Conservation (phyloP, 2,113 vertebrate genomes). For the Chrysochloris asiatica region DNA sequence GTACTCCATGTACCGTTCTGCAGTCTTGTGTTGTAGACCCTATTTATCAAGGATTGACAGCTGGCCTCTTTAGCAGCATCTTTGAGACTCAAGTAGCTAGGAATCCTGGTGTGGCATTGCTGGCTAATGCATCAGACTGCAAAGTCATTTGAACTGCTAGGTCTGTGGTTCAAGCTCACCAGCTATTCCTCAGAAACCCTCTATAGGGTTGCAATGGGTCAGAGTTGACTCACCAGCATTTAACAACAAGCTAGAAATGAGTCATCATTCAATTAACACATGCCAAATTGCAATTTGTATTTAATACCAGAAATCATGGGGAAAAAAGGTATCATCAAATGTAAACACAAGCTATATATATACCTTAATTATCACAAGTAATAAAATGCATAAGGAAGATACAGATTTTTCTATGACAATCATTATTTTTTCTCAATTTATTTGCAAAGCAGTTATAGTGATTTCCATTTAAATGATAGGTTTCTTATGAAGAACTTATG, state of each 20-base stretch:
- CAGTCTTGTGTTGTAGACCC: rapidly evolving
- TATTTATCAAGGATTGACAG: neutral
- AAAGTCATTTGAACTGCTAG: too few relatives aligned
- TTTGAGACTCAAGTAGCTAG: neutral
- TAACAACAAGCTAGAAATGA: too few relatives aligned
- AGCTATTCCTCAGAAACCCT: too few relatives aligned
- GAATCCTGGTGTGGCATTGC: too few relatives aligned
- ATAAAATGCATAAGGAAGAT: neutral
- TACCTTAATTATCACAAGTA: neutral
- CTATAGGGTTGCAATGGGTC: too few relatives aligned
- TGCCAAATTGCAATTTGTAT: neutral
- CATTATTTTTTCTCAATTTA: conserved; percentile 44
- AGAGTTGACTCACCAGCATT: too few relatives aligned
- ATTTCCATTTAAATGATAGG: conserved; percentile 69
- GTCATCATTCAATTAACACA: neutral
- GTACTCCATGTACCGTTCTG: rapidly evolving
- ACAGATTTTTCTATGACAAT: neutral
- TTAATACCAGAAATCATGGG: neutral
- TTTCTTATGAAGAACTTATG: conserved; percentile 38
- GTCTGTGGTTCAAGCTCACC: too few relatives aligned
- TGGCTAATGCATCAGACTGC: too few relatives aligned
- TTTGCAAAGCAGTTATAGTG: conserved; percentile 30
- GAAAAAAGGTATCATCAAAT: neutral
- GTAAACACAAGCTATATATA: neutral
- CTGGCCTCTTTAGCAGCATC: neutral